Evolutionary conservation across 2,797 vertebrate genomes (phyloP).

Genomic region (Dipus sagitta): DNA sequence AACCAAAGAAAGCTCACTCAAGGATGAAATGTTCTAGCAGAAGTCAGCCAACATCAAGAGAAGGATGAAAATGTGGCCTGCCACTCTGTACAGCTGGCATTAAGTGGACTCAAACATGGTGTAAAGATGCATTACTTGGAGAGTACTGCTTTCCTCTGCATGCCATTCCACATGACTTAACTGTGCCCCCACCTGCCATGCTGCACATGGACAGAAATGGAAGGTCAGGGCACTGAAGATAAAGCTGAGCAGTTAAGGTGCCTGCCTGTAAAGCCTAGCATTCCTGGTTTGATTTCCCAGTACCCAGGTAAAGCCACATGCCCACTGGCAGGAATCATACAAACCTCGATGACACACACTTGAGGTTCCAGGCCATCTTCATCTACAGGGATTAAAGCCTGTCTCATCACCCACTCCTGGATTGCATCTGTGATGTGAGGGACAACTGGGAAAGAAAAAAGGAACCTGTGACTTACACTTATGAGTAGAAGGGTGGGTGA

Average conservation of each 20-base stretch:
- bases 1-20: background rate
- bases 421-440: conserved; percentile 99
- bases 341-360: conserved; percentile 98
- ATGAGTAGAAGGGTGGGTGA: background rate
- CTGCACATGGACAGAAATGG: background rate
- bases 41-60: background rate
- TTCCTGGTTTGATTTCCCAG: no score
- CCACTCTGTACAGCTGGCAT: background rate
- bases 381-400: conserved; percentile 95
- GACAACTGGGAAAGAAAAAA: conserved; percentile 90
- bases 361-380: conserved; percentile 94
- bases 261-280: no score
- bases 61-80: background rate
- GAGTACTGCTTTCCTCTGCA: background rate
- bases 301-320: no score
- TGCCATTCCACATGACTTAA: background rate
- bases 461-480: background rate
- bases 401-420: conserved; percentile 98
- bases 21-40: background rate
- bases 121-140: background rate
- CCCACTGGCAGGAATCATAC: conserved; percentile 58
- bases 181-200: background rate
- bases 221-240: background rate
- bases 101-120: background rate
- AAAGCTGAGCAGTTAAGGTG: no score